Evolutionary conservation across 2,797 vertebrate genomes (phyloP).

Genomic region (Cygnus olor): DNA sequence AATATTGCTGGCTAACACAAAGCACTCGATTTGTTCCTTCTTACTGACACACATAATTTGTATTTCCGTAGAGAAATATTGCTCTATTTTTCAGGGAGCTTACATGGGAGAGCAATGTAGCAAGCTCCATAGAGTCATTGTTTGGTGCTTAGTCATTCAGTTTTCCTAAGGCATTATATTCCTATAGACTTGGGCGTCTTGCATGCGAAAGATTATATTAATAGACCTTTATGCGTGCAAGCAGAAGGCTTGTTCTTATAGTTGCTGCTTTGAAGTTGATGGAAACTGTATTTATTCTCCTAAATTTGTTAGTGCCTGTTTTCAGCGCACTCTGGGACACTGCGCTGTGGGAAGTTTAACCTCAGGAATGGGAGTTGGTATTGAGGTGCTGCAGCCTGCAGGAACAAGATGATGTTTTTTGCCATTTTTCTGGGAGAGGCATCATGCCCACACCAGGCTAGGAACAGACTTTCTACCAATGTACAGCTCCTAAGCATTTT

Average conservation of each 20-base stretch:
- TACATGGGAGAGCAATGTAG: not conserved
- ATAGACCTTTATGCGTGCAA: not conserved
- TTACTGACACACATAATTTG: slow-evolving; percentile 19
- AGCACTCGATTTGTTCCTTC: slow-evolving; percentile 5
- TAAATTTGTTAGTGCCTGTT: not conserved
- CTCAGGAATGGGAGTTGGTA: not conserved
- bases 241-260: not conserved
- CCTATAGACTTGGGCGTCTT: not conserved
- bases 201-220: not conserved
- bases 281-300: slow-evolving; percentile 2
- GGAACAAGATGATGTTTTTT: not conserved
- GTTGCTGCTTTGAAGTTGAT: slow-evolving; percentile 16
- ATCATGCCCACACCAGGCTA: not conserved
- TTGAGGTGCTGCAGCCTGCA: not conserved
- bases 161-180: not conserved
- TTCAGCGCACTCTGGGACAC: not conserved
- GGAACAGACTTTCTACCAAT: not conserved
- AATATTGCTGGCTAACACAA: slow-evolving; percentile 49
- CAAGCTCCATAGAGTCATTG: not conserved
- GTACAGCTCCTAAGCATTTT: not conserved
- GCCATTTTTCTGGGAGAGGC: not conserved
- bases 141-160: not conserved
- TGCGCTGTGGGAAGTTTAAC: not conserved
- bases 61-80: not conserved
- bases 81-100: not conserved